A percentile compares a stretch with the other conserved stretches of the same genome.
Evolutionary conservation across 2,113 vertebrate genomes (phyloP).

Genomic region (Tyto alba): DNA sequence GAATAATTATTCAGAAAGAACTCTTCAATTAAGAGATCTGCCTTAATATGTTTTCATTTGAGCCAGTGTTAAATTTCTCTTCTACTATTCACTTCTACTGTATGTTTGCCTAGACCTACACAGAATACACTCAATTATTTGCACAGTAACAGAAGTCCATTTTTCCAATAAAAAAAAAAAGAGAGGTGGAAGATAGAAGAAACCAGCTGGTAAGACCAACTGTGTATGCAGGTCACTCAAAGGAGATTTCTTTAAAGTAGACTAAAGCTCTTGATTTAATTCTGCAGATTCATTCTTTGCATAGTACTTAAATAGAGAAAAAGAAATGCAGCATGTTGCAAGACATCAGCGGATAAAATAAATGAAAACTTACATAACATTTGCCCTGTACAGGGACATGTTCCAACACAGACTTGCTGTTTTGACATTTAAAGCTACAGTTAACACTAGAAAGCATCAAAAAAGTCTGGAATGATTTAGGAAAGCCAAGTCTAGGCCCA

Average conservation of each 20-base stretch:
- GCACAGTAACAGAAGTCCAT: slow-evolving; percentile 13
- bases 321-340: background rate
- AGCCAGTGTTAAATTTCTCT: background rate
- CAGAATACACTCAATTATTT: background rate
- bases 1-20: background rate
- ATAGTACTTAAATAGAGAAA: background rate
- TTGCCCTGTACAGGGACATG: background rate
- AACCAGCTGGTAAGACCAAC: slow-evolving; percentile 7
- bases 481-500: background rate
- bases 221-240: background rate
- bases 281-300: background rate
- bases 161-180: slow-evolving; percentile 2
- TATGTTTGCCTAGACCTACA: background rate
- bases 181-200: background rate
- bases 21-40: background rate
- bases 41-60: background rate
- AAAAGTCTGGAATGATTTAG: background rate
- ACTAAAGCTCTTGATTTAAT: background rate
- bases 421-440: background rate
- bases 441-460: background rate
- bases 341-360: background rate
- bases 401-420: background rate
- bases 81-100: background rate
- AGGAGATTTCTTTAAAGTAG: background rate
- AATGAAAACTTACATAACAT: background rate